Base-by-base conservation (phyloP, 2,888 invertebrate genomes). In the Strigamia transsilvanica region DNA sequence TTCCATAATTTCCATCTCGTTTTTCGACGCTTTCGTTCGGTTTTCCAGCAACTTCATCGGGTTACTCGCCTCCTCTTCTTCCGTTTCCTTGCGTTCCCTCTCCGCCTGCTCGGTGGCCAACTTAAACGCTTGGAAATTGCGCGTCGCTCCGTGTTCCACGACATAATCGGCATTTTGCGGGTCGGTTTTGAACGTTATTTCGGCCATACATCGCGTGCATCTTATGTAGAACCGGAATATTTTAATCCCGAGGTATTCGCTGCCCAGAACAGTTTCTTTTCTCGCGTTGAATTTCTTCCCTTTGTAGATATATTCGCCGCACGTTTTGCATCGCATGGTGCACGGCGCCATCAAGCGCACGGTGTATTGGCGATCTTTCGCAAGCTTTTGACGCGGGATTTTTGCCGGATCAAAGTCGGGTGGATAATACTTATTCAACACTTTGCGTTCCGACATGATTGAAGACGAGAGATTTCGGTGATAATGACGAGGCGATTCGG, bases 391-490 rank as follows among this genome's bases (percentile, higher is more conserved):
- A 84, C 98, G 96, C 85, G 99, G 99, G 80, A 99, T 98, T 90
- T 99, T 99, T 82, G 97, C 94, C 0, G 99, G 99, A 92, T 99
- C 99, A 89, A 98, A 99, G 91, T 99, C 99, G 87, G 99, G 99
- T 0, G 99, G 99, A 90, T 99, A 99, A 89, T 99, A 99, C 96
- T 99, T 99, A 87, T 96, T 96, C 87, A 96, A 91, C 82, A 96
- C 96, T 92, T 96, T 96, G 88, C 96, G 90, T 90, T 96, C 96
- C 78, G 96, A 96, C 96, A 96, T n/a, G n/a, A n/a, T n/a, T n/a
- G n/a, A n/a, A n/a, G n/a, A n/a, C n/a, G n/a, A n/a, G n/a, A n/a
- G n/a, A n/a, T n/a, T n/a, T n/a, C n/a, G n/a, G n/a, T n/a, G n/a
- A n/a, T n/a, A n/a, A n/a, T n/a, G n/a, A n/a, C n/a, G n/a, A n/a